phyloP scores from a whole-genome alignment of 2,888 invertebrate species.

The Odontothrips loti region DNA sequence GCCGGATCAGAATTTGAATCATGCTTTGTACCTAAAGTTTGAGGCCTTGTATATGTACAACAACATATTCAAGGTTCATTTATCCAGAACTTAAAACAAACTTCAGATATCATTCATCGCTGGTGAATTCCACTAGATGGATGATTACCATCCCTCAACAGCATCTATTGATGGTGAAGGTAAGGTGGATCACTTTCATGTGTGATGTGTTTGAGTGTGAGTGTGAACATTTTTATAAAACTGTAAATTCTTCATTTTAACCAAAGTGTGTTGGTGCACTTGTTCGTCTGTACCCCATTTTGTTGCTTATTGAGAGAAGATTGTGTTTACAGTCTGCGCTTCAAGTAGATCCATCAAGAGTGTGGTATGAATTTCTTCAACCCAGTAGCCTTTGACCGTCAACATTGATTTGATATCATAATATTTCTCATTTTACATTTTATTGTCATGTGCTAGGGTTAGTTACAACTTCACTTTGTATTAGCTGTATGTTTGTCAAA shows the following conservation, averaged over 20 bases:
- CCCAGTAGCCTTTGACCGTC: no score
- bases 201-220: not conserved
- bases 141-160: conserved; percentile 20
- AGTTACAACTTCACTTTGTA: not conserved
- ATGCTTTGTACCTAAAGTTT: no score
- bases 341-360: not conserved
- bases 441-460: not conserved
- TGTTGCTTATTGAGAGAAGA: not conserved
- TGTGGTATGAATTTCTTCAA: not conserved
- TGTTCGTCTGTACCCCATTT: not conserved
- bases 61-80: not conserved
- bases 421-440: not conserved
- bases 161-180: conserved; percentile 23
- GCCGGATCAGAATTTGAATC: no score
- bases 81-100: conserved; percentile 1
- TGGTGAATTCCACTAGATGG: conserved; percentile 24
- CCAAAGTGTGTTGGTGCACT: not conserved
- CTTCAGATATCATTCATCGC: conserved; percentile 20
- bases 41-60: not conserved
- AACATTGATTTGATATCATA: no score
- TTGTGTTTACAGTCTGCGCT: not conserved
- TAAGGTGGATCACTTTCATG: conserved; percentile 15
- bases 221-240: not conserved
- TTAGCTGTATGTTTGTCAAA: not conserved
- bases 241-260: not conserved